Conservation (phyloP, 2,797 vertebrate species). For the Garrulus glandarius region DNA sequence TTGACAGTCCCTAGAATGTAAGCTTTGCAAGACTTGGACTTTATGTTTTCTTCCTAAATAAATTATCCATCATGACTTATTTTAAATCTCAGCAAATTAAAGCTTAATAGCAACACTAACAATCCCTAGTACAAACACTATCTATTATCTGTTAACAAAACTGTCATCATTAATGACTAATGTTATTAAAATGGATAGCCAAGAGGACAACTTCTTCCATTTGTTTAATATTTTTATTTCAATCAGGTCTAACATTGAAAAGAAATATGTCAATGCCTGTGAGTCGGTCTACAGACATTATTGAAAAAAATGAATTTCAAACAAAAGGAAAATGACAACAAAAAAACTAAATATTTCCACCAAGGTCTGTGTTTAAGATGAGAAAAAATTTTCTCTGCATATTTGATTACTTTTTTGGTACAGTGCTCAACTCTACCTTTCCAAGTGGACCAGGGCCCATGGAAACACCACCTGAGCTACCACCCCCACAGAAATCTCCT, state of each 20-base stretch:
- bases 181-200: background rate
- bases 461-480: background rate
- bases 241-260: background rate
- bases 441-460: background rate
- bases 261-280: background rate
- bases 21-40: background rate
- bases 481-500: background rate
- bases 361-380: background rate
- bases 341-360: background rate
- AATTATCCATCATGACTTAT: background rate
- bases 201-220: background rate
- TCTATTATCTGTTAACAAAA: background rate
- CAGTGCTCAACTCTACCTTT: background rate
- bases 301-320: background rate
- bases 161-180: background rate
- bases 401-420: background rate
- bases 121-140: background rate
- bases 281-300: background rate
- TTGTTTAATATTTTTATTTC: background rate
- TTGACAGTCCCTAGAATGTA: background rate
- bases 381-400: background rate
- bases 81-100: background rate
- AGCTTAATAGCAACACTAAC: background rate
- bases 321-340: background rate
- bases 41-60: background rate